Evolutionary conservation across 2,888 invertebrate species (phyloP).

Genomic region (Macaria notata): DNA sequence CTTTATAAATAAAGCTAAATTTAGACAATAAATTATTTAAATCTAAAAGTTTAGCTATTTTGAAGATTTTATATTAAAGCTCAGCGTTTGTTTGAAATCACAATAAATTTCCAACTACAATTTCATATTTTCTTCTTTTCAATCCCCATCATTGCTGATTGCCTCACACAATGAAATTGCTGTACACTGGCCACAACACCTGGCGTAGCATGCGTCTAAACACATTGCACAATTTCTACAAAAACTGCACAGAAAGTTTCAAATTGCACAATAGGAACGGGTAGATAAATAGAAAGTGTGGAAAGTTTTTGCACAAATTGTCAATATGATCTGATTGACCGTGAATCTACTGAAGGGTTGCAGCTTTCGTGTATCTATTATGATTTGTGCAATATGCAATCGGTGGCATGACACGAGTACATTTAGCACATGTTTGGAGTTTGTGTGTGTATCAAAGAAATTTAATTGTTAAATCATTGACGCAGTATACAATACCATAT

Average conservation of each 20-base stretch:
- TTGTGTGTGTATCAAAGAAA: too few relatives aligned
- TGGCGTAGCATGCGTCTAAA: conserved; percentile 9
- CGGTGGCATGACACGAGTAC: conserved; percentile 10
- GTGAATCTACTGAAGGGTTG: conserved; percentile 13
- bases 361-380: conserved; percentile 14
- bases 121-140: too few relatives aligned
- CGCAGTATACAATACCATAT: too few relatives aligned
- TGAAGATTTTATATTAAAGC: too few relatives aligned
- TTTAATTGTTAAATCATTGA: too few relatives aligned
- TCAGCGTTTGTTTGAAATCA: too few relatives aligned
- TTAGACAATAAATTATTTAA: too few relatives aligned
- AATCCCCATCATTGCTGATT: too few relatives aligned
- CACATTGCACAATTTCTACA: conserved; percentile 7
- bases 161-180: too few relatives aligned
- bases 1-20: too few relatives aligned
- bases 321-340: conserved; percentile 7
- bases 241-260: conserved; percentile 12
- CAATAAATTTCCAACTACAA: too few relatives aligned
- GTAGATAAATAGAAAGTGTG: conserved; percentile 12
- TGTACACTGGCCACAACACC: neutral
- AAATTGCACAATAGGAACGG: conserved; percentile 23
- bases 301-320: conserved; percentile 21
- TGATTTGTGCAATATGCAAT: conserved; percentile 6
- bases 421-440: conserved; percentile 3
- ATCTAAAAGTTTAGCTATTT: too few relatives aligned